phyloP scores from a whole-genome alignment of 2,888 invertebrate species.

The Agrotis clavis region DNA sequence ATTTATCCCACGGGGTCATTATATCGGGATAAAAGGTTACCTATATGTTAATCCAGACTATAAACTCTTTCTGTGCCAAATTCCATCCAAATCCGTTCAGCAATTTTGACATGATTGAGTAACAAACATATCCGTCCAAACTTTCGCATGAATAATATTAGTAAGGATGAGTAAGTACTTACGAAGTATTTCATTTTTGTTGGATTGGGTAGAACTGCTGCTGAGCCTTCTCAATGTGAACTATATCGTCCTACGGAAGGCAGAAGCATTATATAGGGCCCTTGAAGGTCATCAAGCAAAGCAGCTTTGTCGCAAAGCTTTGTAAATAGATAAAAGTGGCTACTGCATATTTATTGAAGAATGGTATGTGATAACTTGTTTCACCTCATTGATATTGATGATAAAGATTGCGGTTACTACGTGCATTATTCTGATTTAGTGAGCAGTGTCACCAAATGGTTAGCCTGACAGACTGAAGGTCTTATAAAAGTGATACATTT shows the following conservation, averaged over 20 bases:
- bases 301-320: conserved; percentile 54
- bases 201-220: conserved; percentile 79
- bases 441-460: not conserved
- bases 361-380: conserved; percentile 39
- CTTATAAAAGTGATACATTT: too few relatives aligned
- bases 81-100: too few relatives aligned
- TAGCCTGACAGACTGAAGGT: not conserved
- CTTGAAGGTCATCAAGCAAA: conserved; percentile 81
- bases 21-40: too few relatives aligned
- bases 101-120: too few relatives aligned
- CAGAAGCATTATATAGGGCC: conserved; percentile 80
- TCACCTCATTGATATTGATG: conserved; percentile 29
- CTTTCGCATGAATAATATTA: too few relatives aligned
- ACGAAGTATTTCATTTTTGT: conserved; percentile 89
- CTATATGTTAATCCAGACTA: too few relatives aligned
- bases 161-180: conserved; percentile 61
- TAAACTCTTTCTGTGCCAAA: too few relatives aligned
- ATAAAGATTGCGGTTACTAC: conserved; percentile 7
- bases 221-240: conserved; percentile 85
- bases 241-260: conserved; percentile 82
- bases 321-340: conserved; percentile 50
- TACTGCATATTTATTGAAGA: conserved; percentile 50
- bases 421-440: conserved; percentile 3
- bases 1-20: too few relatives aligned
- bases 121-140: too few relatives aligned